A percentile compares a stretch with the other conserved stretches of the same genome.
These are phyloP conservation scores for Platalea minor DNA, from an alignment of 2,797 vertebrate genomes.

Conservation along the genomic window DNA sequence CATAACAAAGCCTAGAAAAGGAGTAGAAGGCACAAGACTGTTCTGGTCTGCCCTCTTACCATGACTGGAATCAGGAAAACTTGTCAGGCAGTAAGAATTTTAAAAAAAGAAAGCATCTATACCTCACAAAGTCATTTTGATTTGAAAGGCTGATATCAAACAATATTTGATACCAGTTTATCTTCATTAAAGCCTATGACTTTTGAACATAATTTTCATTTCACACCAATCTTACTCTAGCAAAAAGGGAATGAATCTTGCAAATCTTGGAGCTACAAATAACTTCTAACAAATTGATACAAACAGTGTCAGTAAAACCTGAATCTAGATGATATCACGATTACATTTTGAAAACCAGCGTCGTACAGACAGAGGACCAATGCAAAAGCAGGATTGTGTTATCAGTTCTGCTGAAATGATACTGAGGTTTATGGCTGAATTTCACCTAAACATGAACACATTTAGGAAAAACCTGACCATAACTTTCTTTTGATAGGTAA, in stretches of 20 bases:
- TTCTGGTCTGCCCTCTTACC: not conserved
- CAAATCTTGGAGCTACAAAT: not conserved
- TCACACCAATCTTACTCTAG: not conserved
- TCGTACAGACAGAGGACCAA: not conserved
- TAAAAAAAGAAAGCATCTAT: not conserved
- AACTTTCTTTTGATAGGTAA: not conserved
- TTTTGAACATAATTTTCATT: not conserved
- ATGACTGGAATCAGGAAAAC: not conserved
- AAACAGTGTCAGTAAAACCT: not conserved
- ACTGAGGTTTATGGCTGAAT: not conserved
- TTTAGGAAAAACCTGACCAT: not conserved
- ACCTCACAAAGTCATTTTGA: not conserved
- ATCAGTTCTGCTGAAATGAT: not conserved
- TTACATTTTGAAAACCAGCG: not conserved
- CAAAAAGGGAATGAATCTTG: not conserved
- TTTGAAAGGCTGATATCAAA: not conserved
- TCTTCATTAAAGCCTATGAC: not conserved
- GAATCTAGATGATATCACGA: not conserved
- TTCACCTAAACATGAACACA: not conserved
- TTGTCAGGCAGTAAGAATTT: not conserved
- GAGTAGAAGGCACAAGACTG: not conserved
- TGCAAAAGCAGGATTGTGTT: not conserved
- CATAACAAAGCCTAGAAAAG: not conserved
- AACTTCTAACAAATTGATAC: not conserved
- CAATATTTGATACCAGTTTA: not conserved